Evolutionary conservation across 2,113 vertebrate genomes (phyloP).

Genomic region (Channa argus): DNA sequence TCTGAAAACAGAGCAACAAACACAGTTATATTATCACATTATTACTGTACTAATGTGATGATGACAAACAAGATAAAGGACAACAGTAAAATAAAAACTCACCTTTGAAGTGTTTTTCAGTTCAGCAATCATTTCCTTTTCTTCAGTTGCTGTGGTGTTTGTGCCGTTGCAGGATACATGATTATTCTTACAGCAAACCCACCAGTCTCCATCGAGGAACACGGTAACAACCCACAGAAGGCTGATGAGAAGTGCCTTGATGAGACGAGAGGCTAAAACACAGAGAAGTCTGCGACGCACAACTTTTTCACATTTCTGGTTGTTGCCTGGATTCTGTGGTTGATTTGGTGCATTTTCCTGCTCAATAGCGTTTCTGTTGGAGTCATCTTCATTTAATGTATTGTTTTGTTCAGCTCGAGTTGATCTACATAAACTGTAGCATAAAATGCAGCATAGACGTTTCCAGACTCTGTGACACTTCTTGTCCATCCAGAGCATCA

Average conservation of each 20-base stretch:
- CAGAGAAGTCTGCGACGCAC: background rate
- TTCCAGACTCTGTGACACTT: background rate
- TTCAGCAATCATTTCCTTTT: background rate
- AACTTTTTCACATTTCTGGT: no score
- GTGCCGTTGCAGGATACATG: slow-evolving; percentile 3
- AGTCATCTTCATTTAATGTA: no score
- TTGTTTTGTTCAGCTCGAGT: no score
- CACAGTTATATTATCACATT: no score
- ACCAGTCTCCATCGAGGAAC: slow-evolving; percentile 12
- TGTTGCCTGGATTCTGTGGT: no score
- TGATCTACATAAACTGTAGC: no score
- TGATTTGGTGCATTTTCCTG: no score
- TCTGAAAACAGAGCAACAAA: no score
- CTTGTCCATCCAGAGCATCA: slow-evolving; percentile 4
- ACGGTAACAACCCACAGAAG: background rate
- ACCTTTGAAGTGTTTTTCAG: slow-evolving; percentile 21
- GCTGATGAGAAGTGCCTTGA: background rate
- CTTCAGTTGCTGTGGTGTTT: rapidly evolving
- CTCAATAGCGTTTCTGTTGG: no score
- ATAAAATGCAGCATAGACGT: no score
- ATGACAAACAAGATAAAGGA: no score
- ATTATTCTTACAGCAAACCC: background rate
- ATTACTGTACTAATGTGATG: no score
- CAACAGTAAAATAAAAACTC: background rate
- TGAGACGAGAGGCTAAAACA: background rate